Conservation (phyloP, 1,140 invertebrate genomes). For the Mamestra configurata region DNA sequence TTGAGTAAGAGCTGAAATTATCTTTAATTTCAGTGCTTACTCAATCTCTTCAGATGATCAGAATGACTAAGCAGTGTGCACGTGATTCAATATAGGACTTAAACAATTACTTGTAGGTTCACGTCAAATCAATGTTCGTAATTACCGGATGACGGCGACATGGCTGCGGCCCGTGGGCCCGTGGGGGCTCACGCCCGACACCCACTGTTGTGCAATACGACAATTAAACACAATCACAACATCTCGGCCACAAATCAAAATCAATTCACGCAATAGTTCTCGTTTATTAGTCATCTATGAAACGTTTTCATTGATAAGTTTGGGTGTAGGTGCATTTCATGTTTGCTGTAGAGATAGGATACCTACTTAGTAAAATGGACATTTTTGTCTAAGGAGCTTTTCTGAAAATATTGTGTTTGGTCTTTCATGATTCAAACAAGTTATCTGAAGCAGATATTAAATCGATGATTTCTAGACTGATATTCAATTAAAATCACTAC, state of each 20-base stretch:
- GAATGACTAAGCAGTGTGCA: slow-evolving; percentile 46
- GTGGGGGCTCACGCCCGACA: slow-evolving; percentile 33
- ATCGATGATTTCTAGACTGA: no score
- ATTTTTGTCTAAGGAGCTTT: neutral
- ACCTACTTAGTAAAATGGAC: no score
- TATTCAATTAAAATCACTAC: no score
- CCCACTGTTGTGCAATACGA: slow-evolving; percentile 64
- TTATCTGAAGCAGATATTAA: no score
- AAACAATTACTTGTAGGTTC: slow-evolving; percentile 61
- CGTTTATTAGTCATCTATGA: slow-evolving; percentile 4
- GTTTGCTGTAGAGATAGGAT: neutral
- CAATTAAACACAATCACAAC: slow-evolving; percentile 70
- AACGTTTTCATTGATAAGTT: slow-evolving; percentile 1
- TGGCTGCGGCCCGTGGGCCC: neutral
- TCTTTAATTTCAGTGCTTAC: slow-evolving; percentile 21
- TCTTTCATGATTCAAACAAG: no score
- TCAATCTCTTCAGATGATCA: slow-evolving; percentile 36
- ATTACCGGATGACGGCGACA: slow-evolving; percentile 49
- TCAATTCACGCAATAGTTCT: slow-evolving; percentile 58
- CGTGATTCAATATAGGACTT: slow-evolving; percentile 59
- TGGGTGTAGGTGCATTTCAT: neutral
- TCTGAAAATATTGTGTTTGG: neutral
- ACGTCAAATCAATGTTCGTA: slow-evolving; percentile 60
- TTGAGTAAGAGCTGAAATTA: no score
- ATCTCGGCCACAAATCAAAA: slow-evolving; percentile 65